Base-by-base conservation (phyloP, 2,113 vertebrate species). In the Anthoscopus minutus region DNA sequence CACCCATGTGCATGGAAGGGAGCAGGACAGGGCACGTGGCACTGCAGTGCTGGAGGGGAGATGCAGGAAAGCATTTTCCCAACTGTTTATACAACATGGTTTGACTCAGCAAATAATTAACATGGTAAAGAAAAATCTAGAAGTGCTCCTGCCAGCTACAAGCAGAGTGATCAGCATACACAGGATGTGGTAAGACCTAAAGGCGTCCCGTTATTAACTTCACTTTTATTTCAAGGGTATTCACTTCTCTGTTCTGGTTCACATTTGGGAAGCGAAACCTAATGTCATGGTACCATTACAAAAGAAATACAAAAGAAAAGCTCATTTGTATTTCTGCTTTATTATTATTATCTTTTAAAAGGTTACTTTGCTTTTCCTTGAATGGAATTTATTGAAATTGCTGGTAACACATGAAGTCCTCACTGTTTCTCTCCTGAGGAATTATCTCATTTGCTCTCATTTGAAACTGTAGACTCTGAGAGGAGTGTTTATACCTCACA, bases 171-270 rank as follows among this genome's bases (percentile, higher is more conserved):
- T 86, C 28, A 86, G 92, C 96, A 91, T 73, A 96, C 96, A 97
- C 98, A 98, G 98, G 98, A 98, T 98, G 98, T 98, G 98, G 97
- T 97, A 91, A 76, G 93, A 96, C 86, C 97, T 96, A 61, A 92
- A 94, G 96, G 87, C 89, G 48, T 97, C 96, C 97, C 96, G 91
- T 97, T 97, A 98, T 97, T 97, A 98, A 98, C 97, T 97, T 97
- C 97, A 97, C 97, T 98, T 98, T 98, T 98, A 97, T 98, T 98
- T 98, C 97, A 97, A 96, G 97, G 97, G 96, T 96, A 97, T 98
- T 98, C 95, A 94, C 97, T 97, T 98, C 98, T 98, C 97, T 97
- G 94, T 98, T 98, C 97, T 96, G 91, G 93, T 98, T 98, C 95
- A 96, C 86, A 96, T 98, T 96, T 96, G 97, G 97, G 98, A 98